Evolutionary conservation across 2,888 invertebrate species (phyloP).

Genomic region (Palloptera scutellata): DNA sequence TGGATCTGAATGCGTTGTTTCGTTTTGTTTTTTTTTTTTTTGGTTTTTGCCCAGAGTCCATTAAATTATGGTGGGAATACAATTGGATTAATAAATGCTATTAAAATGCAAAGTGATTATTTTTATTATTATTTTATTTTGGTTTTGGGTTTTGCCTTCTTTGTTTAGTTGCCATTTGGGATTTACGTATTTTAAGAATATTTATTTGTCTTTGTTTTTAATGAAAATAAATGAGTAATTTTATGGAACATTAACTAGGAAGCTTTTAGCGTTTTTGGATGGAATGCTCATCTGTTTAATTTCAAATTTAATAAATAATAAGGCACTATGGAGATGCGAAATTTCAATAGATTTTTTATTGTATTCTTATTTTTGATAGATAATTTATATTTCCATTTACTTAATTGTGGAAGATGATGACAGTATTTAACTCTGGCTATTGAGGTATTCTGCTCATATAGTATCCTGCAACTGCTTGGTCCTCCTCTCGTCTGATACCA

Average conservation of each 20-base stretch:
- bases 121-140: conserved; percentile 44
- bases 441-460: too few relatives aligned
- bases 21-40: neutral
- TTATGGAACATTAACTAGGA: conserved; percentile 4
- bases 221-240: conserved; percentile 6
- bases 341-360: too few relatives aligned
- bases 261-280: too few relatives aligned
- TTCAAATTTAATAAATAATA: too few relatives aligned
- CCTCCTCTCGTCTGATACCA: too few relatives aligned
- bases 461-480: too few relatives aligned
- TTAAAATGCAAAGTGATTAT: conserved; percentile 41
- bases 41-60: conserved; percentile 7
- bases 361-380: too few relatives aligned
- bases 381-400: too few relatives aligned
- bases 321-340: too few relatives aligned
- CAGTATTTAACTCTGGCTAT: too few relatives aligned
- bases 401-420: too few relatives aligned
- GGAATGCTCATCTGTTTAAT: too few relatives aligned
- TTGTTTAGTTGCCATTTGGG: conserved; percentile 2
- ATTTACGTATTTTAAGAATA: neutral
- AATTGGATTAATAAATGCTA: conserved; percentile 45
- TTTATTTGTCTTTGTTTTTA: neutral
- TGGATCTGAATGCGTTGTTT: neutral
- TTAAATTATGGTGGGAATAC: conserved; percentile 28
- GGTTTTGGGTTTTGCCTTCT: conserved; percentile 31